Base-by-base conservation (phyloP, 2,113 vertebrate genomes). In the Peromyscus leucopus region DNA sequence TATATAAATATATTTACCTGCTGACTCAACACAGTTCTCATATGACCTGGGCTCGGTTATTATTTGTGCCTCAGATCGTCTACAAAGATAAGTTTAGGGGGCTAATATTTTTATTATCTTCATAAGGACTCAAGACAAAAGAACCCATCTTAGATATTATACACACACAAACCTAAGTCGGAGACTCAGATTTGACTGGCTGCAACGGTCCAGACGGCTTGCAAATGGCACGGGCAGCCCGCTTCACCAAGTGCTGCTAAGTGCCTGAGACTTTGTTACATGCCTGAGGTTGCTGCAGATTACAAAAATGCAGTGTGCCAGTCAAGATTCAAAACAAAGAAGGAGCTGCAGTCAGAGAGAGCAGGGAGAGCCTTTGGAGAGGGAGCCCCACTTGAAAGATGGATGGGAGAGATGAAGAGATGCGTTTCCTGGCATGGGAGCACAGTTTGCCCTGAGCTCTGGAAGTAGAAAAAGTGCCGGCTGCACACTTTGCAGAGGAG, bases 81-180 rank as follows among this genome's bases (percentile, higher is more conserved):
- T 93, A 48, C 75, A 85, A 80, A 80, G 84, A 57, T 63, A 91
- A 93, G 63, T 88, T 76, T 21, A 94, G 17, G 39, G 24, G 85
- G 26, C 48, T 79, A 91, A 78, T 48, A 79, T 22, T 87, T 88
- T 57, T 71, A 90, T 67, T 88, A 67, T 87, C 74, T 72, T 90
- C 19, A 85, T 72, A 80, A 88, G 93, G 33, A 46, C 80, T 65
- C 63, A 85, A 91, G 76, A 87, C 76, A 80, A 96, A 97, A 33
- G 89, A 84, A 84, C 57, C 7, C 7, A 24, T 75, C 95, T 94
- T 85, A 71, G 69, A 75, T 75, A 65, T 19, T 46, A 19, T 87
- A n/a, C 2, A 61, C 22, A 42, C 16, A 42, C 21, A 95, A 78
- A 78, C 67, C 55, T 89, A 93, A 96, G 87, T 2, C 36, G 8